Base-by-base conservation (phyloP, 2,113 vertebrate species). In the Rutilus rutilus region DNA sequence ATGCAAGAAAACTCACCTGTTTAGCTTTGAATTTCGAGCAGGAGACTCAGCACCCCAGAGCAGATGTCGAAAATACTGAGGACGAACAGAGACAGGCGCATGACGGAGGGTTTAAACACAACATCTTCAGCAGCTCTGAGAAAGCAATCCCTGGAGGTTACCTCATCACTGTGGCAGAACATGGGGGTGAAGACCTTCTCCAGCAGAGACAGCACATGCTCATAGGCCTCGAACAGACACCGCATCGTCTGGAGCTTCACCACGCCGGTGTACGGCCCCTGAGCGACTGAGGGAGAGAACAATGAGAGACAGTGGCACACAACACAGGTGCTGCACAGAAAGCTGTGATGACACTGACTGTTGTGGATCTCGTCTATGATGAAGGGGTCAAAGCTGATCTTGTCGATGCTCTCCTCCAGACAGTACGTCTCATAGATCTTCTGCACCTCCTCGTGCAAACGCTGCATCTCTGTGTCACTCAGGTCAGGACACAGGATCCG, bases 81-180 rank as follows among this genome's bases (percentile, higher is more conserved):
- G 54, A 71, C 47, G 83, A 74, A 91, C 82, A 89, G 3, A 71
- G 67, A 77, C 83, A 27, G 42, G 76, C 27, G 84, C 5, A 78
- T 25, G 69, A 33, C 23, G n/a, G 4, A 54, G 0, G 11, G 17
- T 33, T 36, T 14, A 21, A 57, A 6, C 1, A 54, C 81, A 19
- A n/a, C 39, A 52, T 50, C 23, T 45, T 42, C 11, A 42, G 36
- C 69, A 73, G 23, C 27, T 47, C 23, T 71, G 6, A 14, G 21
- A 57, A 19, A 9, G 0, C 19, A 23, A 57, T 33, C 11, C 17
- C 9, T 36, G 9, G 54, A 42, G 30, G 30, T 62, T 93, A 99
- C 98, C 93, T 99, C 97, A 90, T 98, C 97, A 71, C 98, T 99
- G 92, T 99, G 98, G 83, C 97, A 99, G 93, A 99, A 99, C 96